Evolutionary conservation across 2,113 vertebrate species (phyloP), one percentile per base, ranked within the genome.

Genomic region (Polyodon spathula): DNA sequence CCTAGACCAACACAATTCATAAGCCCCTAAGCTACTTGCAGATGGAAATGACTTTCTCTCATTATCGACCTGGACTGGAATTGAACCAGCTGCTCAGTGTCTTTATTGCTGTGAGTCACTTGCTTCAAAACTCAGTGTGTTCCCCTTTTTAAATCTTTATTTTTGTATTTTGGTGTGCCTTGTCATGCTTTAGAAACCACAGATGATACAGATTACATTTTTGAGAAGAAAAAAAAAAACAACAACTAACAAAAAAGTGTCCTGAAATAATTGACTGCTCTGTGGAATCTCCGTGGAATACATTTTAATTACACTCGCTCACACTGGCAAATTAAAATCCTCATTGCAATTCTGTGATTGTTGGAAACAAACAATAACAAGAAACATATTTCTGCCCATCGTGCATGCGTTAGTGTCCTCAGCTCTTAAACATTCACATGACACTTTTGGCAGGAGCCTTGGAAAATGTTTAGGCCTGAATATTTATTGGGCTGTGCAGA

Each of bases 331-430:
- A 50, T 12, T 10, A 6, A n/a, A 10, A 6, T 50, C 5, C 15
- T 11, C 48, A 10, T n/a, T 12, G 15, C 12, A 10, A n/a, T 50
- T 11, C 15, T 50, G 48, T 50, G 48, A 50, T 50, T 50, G 48
- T 50, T 50, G 48, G 48, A 50, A 50, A 50, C 48, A 50, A 50
- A 50, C 46, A 50, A 50, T 50, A 50, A 50, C 48, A 50, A 50
- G 48, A 50, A 50, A 50, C 48, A 50, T 50, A 50, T 50, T 50
- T 14, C 48, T 50, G 48, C 12, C 48, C 48, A n/a, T 50, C 9
- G 12, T 50, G 48, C 48, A 12, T 50, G 8, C 14, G 48, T 10
- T 50, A 50, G 48, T 50, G 48, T 6, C 12, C 15, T 50, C 48
- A 50, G 14, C 5, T n/a, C 48, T 2, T 50, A 50, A 50, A 50